Evolutionary conservation across 1,140 invertebrate species (phyloP), one percentile per base, ranked within the genome.

Genomic region (Melipona quadrifasciata): DNA sequence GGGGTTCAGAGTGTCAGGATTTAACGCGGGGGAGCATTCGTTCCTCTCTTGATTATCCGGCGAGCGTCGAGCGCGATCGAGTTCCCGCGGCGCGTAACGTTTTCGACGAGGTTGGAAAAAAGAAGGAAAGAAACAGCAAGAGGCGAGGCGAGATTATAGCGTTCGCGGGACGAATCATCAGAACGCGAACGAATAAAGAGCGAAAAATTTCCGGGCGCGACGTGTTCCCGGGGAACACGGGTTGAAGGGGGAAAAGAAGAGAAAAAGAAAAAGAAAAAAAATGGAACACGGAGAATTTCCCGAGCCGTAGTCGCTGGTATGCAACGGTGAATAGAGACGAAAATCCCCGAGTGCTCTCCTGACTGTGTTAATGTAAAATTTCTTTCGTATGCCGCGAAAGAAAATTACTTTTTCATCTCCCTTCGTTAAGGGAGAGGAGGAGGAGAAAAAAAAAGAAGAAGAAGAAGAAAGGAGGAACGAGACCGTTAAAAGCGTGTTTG

Each of bases 361-460:
- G 65, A 70, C 64, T 71, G 82, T 79, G 82, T 84, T 84, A 84
- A 84, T 84, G 75, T 78, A 71, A 84, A 84, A 84, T 84, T 71
- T 68, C 55, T 78, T 61, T 79, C 47, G 82, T 61, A 53, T 6
- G 39, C 19, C 75, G 67, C 53, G 75, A 84, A 84, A 79, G 82
- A 84, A 78, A 84, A 84, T 84, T 78, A 84, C 67, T 79, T 79
- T 77, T 84, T 84, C 82, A 78, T 84, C 67, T 78, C 27, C 65
- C 75, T 84, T 84, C 82, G 75, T 84, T 84, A 84, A 71, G 65
- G 31, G 3, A 19, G 51, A 31, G 39, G 24, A 27, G 24, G 5
- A 67, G 27, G 24, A 16, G 11, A 10, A 5, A 24, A 1, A 57
- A 39, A 16, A 12, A 5, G 14, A 17, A 1, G 3, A 1, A 1